These are phyloP conservation scores for Bombus impatiens DNA, from an alignment of 1,140 invertebrate genomes.

Conservation along the genomic window DNA sequence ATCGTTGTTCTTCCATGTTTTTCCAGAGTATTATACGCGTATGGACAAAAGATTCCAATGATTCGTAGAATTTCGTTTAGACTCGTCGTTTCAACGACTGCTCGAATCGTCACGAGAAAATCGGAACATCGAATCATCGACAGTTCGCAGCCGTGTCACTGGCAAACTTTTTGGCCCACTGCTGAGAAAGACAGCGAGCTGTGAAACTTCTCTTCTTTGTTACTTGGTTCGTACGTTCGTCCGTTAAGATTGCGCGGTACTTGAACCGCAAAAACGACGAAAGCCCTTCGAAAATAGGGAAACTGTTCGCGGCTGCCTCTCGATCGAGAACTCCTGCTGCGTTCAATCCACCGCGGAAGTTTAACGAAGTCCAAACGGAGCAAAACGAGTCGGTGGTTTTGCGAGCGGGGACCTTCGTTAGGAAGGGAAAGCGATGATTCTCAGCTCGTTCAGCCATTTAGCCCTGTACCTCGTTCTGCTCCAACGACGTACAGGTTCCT, in stretches of 20 bases:
- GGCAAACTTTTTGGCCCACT: background rate
- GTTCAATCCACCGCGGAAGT: conserved; percentile 5
- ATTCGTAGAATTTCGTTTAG: background rate
- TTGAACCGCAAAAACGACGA: background rate
- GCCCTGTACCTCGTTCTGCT: background rate
- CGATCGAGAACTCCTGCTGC: conserved; percentile 4
- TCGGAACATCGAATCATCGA: background rate
- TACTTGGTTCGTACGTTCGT: background rate
- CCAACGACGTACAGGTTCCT: background rate
- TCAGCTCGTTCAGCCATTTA: conserved; percentile 34
- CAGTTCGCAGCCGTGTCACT: background rate
- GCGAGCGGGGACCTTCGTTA: conserved; percentile 51
- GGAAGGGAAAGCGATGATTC: conserved; percentile 28
- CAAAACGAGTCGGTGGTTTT: conserved; percentile 42
- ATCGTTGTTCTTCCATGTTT: background rate
- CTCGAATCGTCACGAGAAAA: background rate
- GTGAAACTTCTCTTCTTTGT: conserved; percentile 10
- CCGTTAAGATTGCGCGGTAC: conserved; percentile 6
- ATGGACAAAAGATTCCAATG: background rate
- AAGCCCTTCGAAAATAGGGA: conserved; percentile 29
- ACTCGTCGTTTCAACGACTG: background rate
- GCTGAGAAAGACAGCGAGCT: background rate
- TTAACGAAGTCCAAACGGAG: conserved; percentile 51
- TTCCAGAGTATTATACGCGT: background rate
- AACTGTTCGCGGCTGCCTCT: conserved; percentile 3